A percentile compares a stretch with the other conserved stretches of the same genome.
Conservation (phyloP, 1,140 invertebrate genomes). For the Procambarus virginalis region DNA sequence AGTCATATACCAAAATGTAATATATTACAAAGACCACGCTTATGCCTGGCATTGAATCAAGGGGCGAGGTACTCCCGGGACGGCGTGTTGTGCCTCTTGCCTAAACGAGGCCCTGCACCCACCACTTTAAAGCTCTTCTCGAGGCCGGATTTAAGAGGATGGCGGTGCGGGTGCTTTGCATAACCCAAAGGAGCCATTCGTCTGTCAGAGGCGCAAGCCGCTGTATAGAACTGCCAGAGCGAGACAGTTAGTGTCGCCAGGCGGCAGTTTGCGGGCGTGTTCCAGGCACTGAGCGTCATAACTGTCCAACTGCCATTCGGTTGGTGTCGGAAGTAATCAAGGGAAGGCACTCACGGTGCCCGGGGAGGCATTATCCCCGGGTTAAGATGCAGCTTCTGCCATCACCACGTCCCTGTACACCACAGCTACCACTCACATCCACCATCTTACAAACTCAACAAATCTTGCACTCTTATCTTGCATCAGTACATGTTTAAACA, state of each 20-base stretch:
- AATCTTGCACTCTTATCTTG: too few relatives aligned
- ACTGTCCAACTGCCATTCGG: neutral
- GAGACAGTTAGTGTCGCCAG: neutral
- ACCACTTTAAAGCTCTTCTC: too few relatives aligned
- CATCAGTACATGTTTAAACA: too few relatives aligned
- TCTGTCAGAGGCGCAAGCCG: neutral
- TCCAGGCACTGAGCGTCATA: neutral
- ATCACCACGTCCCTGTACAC: too few relatives aligned
- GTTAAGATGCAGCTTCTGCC: too few relatives aligned
- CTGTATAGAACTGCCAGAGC: neutral
- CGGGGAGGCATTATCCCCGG: neutral
- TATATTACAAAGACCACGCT: too few relatives aligned
- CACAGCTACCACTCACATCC: too few relatives aligned
- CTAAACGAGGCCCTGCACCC: too few relatives aligned
- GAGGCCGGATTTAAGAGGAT: neutral
- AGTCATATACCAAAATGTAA: too few relatives aligned
- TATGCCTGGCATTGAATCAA: neutral
- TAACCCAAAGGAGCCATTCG: neutral
- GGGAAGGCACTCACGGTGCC: neutral
- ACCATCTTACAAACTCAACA: too few relatives aligned
- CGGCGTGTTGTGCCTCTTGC: too few relatives aligned
- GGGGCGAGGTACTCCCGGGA: too few relatives aligned
- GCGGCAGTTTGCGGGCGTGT: neutral
- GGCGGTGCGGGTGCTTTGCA: neutral
- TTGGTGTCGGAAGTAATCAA: neutral